Conservation (phyloP, 1,140 invertebrate genomes). For the Drosophila azteca region DNA sequence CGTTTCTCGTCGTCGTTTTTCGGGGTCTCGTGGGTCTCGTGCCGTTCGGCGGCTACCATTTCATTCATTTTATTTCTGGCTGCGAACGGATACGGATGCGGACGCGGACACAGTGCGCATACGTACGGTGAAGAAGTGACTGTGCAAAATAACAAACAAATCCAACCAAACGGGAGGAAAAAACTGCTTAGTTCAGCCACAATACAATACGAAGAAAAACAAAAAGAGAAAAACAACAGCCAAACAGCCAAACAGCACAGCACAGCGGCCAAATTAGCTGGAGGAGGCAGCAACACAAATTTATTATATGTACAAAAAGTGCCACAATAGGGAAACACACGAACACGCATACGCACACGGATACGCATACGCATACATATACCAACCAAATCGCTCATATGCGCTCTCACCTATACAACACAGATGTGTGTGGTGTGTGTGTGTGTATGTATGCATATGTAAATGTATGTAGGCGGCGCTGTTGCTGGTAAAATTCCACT, state of each 20-base stretch:
- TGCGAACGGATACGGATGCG: constrained; percentile 59
- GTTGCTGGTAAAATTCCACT: constrained; percentile 77
- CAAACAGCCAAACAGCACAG: no score
- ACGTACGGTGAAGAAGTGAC: constrained; percentile 47
- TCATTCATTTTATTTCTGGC: constrained; percentile 78
- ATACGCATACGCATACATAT: constrained; percentile 9
- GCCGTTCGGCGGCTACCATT: constrained; percentile 41
- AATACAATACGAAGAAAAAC: constrained; percentile 27
- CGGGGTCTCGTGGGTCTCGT: constrained; percentile 66
- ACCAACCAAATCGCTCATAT: constrained; percentile 20
- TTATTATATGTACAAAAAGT: constrained; percentile 38
- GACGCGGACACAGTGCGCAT: constrained; percentile 19
- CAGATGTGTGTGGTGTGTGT: constrained; percentile 1
- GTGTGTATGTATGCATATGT: constrained; percentile 36
- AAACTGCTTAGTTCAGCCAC: constrained; percentile 43
- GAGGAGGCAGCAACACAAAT: constrained; percentile 66
- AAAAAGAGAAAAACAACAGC: constrained; percentile 37
- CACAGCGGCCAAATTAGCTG: constrained; percentile 49
- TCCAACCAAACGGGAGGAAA: neutral
- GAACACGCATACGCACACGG: constrained; percentile 8
- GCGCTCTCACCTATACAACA: constrained; percentile 8
- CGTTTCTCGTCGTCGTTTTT: constrained; percentile 41
- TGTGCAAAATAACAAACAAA: constrained; percentile 47
- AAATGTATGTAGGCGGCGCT: constrained; percentile 48
- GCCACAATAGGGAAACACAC: constrained; percentile 62